Conservation (phyloP, 2,797 vertebrate species). For the Sebastes ruberrimus region DNA sequence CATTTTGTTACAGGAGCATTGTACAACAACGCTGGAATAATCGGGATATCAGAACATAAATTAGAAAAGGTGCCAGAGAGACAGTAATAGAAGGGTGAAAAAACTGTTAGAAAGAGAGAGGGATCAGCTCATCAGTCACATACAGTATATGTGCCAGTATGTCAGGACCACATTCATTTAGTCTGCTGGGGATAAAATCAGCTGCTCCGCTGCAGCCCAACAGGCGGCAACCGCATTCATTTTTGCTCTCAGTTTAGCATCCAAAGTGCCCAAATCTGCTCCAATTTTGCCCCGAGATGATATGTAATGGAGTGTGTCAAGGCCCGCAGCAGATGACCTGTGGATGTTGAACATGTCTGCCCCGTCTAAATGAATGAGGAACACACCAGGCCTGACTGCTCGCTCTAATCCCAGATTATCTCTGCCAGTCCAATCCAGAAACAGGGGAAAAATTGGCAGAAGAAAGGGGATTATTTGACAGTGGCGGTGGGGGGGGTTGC, state of each 20-base stretch:
- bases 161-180: neutral
- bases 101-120: neutral
- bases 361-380: conserved; percentile 63
- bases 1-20: neutral
- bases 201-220: neutral
- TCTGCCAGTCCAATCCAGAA: conserved; percentile 72
- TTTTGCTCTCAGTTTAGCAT: neutral
- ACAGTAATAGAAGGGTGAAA: neutral
- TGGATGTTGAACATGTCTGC: conserved; percentile 55
- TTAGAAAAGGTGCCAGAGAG: neutral
- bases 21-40: neutral
- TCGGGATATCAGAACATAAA: neutral
- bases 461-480: conserved; percentile 75
- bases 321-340: conserved; percentile 51
- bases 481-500: conserved; percentile 23
- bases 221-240: neutral
- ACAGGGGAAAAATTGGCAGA: conserved; percentile 69
- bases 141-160: neutral
- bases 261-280: conserved; percentile 10
- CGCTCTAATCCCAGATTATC: conserved; percentile 80
- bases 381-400: conserved; percentile 58
- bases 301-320: conserved; percentile 38
- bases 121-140: neutral
- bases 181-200: neutral
- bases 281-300: conserved; percentile 10